Conservation (phyloP, 2,888 invertebrate genomes). For the Lagria hirta region DNA sequence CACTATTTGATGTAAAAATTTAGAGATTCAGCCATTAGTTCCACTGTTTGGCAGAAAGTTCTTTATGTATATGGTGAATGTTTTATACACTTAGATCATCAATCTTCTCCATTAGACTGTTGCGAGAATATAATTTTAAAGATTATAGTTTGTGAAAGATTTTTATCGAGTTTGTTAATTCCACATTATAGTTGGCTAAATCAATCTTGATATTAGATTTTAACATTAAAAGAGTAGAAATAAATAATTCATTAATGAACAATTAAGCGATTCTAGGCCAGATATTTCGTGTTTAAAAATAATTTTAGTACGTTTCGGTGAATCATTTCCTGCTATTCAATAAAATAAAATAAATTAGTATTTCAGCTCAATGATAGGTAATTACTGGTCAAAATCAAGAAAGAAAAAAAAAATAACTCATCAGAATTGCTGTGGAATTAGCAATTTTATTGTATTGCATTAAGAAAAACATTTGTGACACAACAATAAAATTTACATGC, state of each 20-base stretch:
- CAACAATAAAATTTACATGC: conserved; percentile 23
- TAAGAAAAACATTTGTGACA: conserved; percentile 22
- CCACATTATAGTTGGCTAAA: conserved; percentile 7
- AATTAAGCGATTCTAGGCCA: conserved; percentile 24
- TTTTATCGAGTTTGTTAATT: conserved; percentile 10
- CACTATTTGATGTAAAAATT: too few relatives aligned
- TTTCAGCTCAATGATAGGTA: conserved; percentile 36
- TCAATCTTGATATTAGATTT: conserved; percentile 14
- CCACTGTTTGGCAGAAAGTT: conserved; percentile 3
- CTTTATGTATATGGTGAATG: conserved; percentile 1
- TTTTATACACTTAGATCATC: conserved; percentile 7
- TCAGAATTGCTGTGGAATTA: background rate
- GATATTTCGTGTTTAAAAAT: conserved; percentile 31
- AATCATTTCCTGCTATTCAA: conserved; percentile 41
- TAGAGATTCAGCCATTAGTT: too few relatives aligned
- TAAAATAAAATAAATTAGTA: conserved; percentile 38
- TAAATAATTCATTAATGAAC: conserved; percentile 26
- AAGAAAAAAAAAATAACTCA: conserved; percentile 24
- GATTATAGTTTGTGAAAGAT: conserved; percentile 3
- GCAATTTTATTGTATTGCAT: conserved; percentile 24
- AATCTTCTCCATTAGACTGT: conserved; percentile 16
- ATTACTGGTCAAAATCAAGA: conserved; percentile 33
- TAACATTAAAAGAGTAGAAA: conserved; percentile 15
- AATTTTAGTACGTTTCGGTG: conserved; percentile 35
- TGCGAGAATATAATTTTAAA: conserved; percentile 6